phyloP scores from a whole-genome alignment of 2,113 vertebrate species.

The Nyctereutes procyonoides region DNA sequence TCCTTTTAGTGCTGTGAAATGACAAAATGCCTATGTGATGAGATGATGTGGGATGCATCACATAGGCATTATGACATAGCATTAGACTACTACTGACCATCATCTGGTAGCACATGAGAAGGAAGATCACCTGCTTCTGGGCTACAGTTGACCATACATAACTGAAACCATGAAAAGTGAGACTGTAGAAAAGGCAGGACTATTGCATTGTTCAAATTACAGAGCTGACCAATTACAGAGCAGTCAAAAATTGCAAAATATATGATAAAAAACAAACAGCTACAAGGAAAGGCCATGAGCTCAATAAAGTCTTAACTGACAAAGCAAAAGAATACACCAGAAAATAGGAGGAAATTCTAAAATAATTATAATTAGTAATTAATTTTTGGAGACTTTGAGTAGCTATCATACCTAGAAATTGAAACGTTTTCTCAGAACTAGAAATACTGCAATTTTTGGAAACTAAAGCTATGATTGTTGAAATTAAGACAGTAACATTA shows the following conservation, averaged over 20 bases:
- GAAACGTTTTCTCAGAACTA: background rate
- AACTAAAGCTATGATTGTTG: background rate
- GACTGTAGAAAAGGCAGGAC: background rate
- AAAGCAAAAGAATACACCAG: background rate
- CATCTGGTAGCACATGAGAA: background rate
- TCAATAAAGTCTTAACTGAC: background rate
- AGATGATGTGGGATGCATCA: background rate
- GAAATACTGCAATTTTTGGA: background rate
- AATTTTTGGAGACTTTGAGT: background rate
- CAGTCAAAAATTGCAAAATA: background rate
- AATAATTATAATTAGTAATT: constrained; percentile 7
- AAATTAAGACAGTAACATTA: background rate
- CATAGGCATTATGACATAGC: background rate
- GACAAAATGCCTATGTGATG: background rate
- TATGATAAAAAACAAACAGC: background rate
- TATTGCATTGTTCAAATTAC: background rate
- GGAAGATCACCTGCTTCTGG: background rate
- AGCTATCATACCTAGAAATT: background rate
- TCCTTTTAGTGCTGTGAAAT: background rate
- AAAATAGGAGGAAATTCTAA: background rate
- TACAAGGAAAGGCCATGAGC: background rate
- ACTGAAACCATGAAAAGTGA: background rate
- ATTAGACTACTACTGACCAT: background rate
- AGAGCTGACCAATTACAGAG: background rate
- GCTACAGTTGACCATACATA: background rate